Base-by-base conservation (phyloP, 1,140 invertebrate species). In the Drosophila pandora region DNA sequence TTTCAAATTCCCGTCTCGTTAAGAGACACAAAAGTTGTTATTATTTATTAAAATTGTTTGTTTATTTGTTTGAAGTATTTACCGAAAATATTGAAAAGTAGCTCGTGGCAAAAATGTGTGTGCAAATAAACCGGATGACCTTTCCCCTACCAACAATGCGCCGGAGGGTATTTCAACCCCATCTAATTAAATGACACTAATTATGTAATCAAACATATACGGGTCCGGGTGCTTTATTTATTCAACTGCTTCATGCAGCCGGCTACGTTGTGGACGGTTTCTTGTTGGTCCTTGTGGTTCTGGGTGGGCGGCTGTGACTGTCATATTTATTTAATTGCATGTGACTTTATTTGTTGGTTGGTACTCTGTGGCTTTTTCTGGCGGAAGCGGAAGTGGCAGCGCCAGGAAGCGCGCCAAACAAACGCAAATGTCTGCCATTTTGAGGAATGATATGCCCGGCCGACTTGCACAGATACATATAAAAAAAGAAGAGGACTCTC, bases 371-470 rank as follows among this genome's bases (percentile, higher is more conserved):
- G 74, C 75, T 59, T 64, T 7, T 60, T 37, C 30, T 73, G 73
- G 61, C 81, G 82, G 82, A 88, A 87, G 62, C 82, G 82, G 82
- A 85, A 82, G 78, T 87, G 82, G 82, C 82, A 87, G 82, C 83
- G 82, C 83, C 82, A 85, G 82, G 82, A 85, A 85, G 82, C 83
- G 83, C 78, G 78, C 83, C 83, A 85, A 85, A 82, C 81, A 84
- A 87, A 87, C 82, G 79, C 82, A 88, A 87, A 87, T 87, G 82
- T 88, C 83, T 87, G 83, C 70, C 71, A 88, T 87, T 87, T 87
- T 88, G 83, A 87, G 71, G 79, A 87, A 87, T 79, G 77, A 79
- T 82, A 68, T 87, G 77, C 76, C 67, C 78, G 56, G 60, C 61
- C 76, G 56, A 58, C 72, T 62, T 64, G 53, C 39, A 41, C 28